Conservation (phyloP, 2,113 vertebrate genomes). For the Mandrillus leucophaeus region DNA sequence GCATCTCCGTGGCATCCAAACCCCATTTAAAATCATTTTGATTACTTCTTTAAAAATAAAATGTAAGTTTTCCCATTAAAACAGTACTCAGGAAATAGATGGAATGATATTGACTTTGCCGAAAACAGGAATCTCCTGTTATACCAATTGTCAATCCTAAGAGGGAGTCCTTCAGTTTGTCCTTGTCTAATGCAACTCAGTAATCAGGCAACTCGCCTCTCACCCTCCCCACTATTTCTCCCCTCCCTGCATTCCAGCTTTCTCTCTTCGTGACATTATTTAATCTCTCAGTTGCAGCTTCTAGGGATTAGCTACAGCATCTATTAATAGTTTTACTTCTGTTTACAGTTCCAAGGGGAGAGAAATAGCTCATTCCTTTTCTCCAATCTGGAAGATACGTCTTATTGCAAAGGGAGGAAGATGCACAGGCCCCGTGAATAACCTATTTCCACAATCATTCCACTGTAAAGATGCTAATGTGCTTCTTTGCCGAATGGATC, state of each 20-base stretch:
- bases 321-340: slow-evolving; percentile 76
- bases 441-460: slow-evolving; percentile 74
- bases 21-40: slow-evolving; percentile 33
- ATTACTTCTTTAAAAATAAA: slow-evolving; percentile 46
- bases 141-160: background rate
- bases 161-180: slow-evolving; percentile 61
- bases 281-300: slow-evolving; percentile 78
- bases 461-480: slow-evolving; percentile 74
- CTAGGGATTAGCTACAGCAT: slow-evolving; percentile 76
- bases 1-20: background rate
- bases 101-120: slow-evolving; percentile 44
- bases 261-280: slow-evolving; percentile 66
- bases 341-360: slow-evolving; percentile 68
- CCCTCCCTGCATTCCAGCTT: background rate
- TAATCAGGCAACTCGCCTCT: background rate
- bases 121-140: slow-evolving; percentile 6
- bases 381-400: slow-evolving; percentile 63
- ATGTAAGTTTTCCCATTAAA: slow-evolving; percentile 36
- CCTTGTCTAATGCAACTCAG: slow-evolving; percentile 61
- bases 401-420: slow-evolving; percentile 66
- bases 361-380: slow-evolving; percentile 61
- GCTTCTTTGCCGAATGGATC: slow-evolving; percentile 72
- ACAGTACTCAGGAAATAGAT: slow-evolving; percentile 26
- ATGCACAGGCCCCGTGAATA: slow-evolving; percentile 60
- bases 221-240: background rate